Percentiles rank a stretch among this genome's conserved stretches.
These are phyloP conservation scores for Dasypogon diadema DNA, from an alignment of 2,888 invertebrate genomes.

Conservation along the genomic window DNA sequence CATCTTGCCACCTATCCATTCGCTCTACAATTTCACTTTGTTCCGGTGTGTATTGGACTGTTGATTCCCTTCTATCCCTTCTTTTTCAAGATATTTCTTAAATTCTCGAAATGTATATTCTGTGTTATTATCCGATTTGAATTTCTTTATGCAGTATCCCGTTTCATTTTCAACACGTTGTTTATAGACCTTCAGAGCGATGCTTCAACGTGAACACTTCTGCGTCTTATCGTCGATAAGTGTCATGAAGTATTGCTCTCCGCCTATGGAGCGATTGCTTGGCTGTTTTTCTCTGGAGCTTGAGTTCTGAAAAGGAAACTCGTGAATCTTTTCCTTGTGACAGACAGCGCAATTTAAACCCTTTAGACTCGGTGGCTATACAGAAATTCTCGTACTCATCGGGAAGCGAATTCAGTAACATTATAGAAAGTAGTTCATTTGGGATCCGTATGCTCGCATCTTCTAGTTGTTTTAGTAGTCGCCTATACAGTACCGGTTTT, in stretches of 20 bases:
- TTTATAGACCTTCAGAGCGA: not conserved
- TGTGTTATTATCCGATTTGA: not conserved
- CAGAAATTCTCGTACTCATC: no score
- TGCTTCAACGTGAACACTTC: not conserved
- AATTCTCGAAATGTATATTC: not conserved
- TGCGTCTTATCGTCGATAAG: slow-evolving; percentile 2
- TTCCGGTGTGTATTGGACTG: no score
- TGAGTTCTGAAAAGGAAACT: not conserved
- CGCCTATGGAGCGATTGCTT: not conserved
- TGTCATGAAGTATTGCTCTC: not conserved
- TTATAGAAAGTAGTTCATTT: no score
- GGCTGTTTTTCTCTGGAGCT: not conserved
- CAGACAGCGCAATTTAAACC: no score
- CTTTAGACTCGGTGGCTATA: no score
- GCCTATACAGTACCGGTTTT: no score
- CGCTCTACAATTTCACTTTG: no score
- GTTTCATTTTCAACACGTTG: not conserved
- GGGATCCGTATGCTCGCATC: no score
- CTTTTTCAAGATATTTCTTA: not conserved
- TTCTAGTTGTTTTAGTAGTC: no score
- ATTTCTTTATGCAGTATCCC: not conserved
- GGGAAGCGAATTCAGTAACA: no score
- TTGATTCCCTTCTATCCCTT: not conserved
- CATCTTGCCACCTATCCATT: no score
- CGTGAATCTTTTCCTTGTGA: not conserved